phyloP scores from a whole-genome alignment of 2,113 vertebrate species.

The Pseudorhombus dupliciocellatus region DNA sequence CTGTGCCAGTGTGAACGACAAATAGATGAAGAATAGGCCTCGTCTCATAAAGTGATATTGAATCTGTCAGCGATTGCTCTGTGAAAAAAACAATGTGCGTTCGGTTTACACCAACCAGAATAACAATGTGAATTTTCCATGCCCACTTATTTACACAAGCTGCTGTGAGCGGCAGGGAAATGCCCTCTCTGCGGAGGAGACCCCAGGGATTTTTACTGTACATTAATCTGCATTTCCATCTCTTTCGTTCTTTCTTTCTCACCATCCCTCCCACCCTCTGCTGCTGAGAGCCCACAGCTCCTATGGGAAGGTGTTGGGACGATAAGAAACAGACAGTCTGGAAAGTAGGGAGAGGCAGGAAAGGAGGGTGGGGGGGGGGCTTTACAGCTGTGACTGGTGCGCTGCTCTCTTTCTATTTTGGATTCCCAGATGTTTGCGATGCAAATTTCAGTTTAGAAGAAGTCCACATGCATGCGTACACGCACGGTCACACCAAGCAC shows the following conservation, averaged over 20 bases:
- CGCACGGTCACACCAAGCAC: conserved; percentile 5
- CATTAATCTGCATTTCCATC: conserved; percentile 40
- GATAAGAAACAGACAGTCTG: conserved; percentile 73
- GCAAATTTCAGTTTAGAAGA: conserved; percentile 29
- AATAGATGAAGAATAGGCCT: not conserved
- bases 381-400: conserved; percentile 58
- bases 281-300: conserved; percentile 47
- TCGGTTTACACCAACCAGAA: not conserved
- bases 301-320: conserved; percentile 74
- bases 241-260: conserved; percentile 44
- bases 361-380: conserved; percentile 40
- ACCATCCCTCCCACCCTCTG: conserved; percentile 18
- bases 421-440: conserved; percentile 68
- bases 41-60: not conserved
- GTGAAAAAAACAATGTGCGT: conserved; percentile 21
- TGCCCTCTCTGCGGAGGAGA: not conserved
- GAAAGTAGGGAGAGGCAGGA: conserved; percentile 63
- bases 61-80: not conserved
- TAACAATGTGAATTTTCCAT: conserved; percentile 38
- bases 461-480: conserved; percentile 9
- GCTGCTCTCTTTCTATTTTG: conserved; percentile 54
- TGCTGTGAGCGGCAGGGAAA: conserved; percentile 12
- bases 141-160: conserved; percentile 24
- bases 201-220: conserved; percentile 30
- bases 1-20: not conserved